Evolutionary conservation across 1,140 invertebrate species (phyloP).

Genomic region (Oryzaephilus surinamensis): DNA sequence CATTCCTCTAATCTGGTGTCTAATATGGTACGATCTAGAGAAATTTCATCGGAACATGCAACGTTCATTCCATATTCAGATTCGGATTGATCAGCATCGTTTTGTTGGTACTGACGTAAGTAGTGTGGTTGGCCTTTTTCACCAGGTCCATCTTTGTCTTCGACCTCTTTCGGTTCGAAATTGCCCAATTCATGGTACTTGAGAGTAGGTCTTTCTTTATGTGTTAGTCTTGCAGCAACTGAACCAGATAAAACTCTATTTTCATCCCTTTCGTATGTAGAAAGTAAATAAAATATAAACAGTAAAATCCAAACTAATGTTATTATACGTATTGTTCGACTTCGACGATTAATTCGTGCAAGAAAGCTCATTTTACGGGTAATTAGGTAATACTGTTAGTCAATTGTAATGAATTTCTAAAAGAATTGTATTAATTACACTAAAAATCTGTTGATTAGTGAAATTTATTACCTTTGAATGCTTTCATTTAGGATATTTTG

Average conservation of each 20-base stretch:
- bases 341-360: too few species aligned
- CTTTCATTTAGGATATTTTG: too few species aligned
- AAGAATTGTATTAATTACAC: too few species aligned
- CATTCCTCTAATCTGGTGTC: constrained; percentile 86
- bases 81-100: constrained; percentile 62
- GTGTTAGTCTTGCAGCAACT: constrained; percentile 5
- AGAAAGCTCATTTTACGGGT: too few species aligned
- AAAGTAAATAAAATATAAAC: constrained; percentile 36
- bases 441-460: too few species aligned
- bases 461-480: too few species aligned
- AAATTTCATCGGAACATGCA: constrained; percentile 89
- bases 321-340: constrained; percentile 33
- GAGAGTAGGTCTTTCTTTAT: constrained; percentile 22
- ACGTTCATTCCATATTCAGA: constrained; percentile 96
- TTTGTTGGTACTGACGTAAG: constrained; percentile 59
- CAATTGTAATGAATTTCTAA: too few species aligned
- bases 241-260: constrained; percentile 12
- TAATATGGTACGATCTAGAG: constrained; percentile 55
- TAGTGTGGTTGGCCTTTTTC: constrained; percentile 71
- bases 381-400: too few species aligned
- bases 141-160: constrained; percentile 62
- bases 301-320: constrained; percentile 30
- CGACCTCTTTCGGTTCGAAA: constrained; percentile 56
- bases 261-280: constrained; percentile 35
- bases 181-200: constrained; percentile 41